phyloP scores from a whole-genome alignment of 2,888 invertebrate genomes.

The Drosophila acutilabella region DNA sequence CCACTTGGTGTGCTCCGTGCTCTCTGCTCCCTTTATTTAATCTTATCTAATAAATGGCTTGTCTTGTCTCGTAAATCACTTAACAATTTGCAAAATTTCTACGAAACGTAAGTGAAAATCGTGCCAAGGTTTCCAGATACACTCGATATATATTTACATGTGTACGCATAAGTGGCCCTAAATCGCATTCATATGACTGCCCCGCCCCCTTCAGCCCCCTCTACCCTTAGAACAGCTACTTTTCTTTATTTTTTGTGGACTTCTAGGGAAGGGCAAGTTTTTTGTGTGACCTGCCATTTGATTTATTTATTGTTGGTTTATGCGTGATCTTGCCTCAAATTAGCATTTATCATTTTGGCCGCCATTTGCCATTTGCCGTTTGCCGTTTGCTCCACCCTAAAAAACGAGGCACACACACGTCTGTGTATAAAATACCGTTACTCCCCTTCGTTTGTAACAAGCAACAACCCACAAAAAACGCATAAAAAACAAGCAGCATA shows the following conservation, averaged over 20 bases:
- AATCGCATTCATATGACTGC: slow-evolving; percentile 81
- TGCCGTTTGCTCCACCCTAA: slow-evolving; percentile 4
- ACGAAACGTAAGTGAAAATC: slow-evolving; percentile 69
- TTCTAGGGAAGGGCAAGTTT: slow-evolving; percentile 53
- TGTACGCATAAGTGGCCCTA: slow-evolving; percentile 82
- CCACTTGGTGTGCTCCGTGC: slow-evolving; percentile 30
- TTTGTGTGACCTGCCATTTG: slow-evolving; percentile 80
- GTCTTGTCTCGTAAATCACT: slow-evolving; percentile 85
- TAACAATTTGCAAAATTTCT: slow-evolving; percentile 84
- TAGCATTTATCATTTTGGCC: slow-evolving; percentile 79
- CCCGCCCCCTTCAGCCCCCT: background rate
- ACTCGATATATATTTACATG: slow-evolving; percentile 73
- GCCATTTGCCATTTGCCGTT: slow-evolving; percentile 1
- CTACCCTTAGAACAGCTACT: slow-evolving; percentile 2
- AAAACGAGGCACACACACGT: slow-evolving; percentile 5
- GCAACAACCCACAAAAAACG: slow-evolving; percentile 38
- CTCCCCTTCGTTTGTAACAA: slow-evolving; percentile 25
- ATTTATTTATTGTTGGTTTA: slow-evolving; percentile 82
- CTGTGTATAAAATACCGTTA: slow-evolving; percentile 13
- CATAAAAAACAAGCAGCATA: slow-evolving; percentile 27
- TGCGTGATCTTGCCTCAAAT: slow-evolving; percentile 82
- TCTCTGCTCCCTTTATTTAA: slow-evolving; percentile 76
- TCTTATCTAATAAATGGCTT: slow-evolving; percentile 84
- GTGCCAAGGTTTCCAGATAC: slow-evolving; percentile 71
- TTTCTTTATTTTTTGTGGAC: slow-evolving; percentile 6